Percentiles rank a stretch among this genome's conserved stretches.
phyloP scores from a whole-genome alignment of 2,113 vertebrate genomes.

The Salvator merianae region DNA sequence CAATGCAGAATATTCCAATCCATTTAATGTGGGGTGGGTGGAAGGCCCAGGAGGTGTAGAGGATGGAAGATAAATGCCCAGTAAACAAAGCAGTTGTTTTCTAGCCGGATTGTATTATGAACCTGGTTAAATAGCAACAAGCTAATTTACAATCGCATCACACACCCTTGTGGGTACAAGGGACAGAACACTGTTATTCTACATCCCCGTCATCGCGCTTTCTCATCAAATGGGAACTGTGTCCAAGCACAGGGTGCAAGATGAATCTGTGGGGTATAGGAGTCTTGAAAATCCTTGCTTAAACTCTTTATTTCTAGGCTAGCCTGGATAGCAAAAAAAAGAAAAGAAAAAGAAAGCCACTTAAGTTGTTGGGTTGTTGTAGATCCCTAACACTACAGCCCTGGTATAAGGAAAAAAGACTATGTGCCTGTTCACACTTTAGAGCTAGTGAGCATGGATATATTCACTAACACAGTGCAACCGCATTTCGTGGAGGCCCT shows the following conservation, averaged over 20 bases:
- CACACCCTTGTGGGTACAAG: not conserved
- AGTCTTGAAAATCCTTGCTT: not conserved
- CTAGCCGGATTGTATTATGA: not conserved
- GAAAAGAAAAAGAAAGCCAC: not conserved
- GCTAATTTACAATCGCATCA: constrained; percentile 37
- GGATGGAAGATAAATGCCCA: constrained; percentile 8
- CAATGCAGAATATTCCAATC: not conserved
- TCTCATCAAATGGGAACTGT: not conserved
- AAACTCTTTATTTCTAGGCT: not conserved
- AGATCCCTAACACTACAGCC: not conserved
- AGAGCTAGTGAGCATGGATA: no score
- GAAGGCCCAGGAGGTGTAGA: not conserved
- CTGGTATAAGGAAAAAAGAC: no score
- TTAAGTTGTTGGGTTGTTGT: not conserved
- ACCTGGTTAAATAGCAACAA: constrained; percentile 22
- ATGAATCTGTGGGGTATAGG: not conserved
- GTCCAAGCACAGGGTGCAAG: not conserved
- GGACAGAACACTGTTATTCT: not conserved
- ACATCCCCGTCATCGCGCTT: constrained; percentile 3
- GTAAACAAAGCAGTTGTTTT: constrained; percentile 30
- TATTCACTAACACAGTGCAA: no score
- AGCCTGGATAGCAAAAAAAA: not conserved
- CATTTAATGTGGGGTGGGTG: not conserved
- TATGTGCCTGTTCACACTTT: no score
- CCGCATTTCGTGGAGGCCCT: no score